These are phyloP conservation scores for Drosophila colorata DNA, from an alignment of 2,888 invertebrate genomes.

Conservation along the genomic window DNA sequence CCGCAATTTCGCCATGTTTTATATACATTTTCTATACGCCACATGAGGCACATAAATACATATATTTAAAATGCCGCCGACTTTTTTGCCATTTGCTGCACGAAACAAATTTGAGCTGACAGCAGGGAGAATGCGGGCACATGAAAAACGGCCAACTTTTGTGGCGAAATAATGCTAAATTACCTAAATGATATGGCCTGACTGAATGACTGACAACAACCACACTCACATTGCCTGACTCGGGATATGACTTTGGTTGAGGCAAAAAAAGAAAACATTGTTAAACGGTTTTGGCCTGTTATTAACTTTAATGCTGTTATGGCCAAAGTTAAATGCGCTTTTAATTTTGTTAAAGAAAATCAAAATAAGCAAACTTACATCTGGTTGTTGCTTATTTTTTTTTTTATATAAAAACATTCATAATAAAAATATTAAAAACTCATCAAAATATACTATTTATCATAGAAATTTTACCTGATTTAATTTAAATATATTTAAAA, in stretches of 20 bases:
- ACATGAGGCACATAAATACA: slow-evolving; percentile 13
- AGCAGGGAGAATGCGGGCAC: slow-evolving; percentile 10
- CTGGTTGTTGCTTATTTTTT: no score
- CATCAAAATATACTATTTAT: no score
- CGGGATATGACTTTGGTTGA: slow-evolving; percentile 16
- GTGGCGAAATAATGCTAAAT: slow-evolving; percentile 60
- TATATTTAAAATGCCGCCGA: slow-evolving; percentile 33
- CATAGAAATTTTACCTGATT: no score
- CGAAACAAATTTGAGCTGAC: slow-evolving; percentile 50
- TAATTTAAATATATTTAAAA: no score
- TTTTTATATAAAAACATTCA: no score
- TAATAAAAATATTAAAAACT: no score
- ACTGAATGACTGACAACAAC: slow-evolving; percentile 42
- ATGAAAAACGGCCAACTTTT: slow-evolving; percentile 45
- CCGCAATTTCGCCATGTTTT: slow-evolving; percentile 11
- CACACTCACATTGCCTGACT: slow-evolving; percentile 1
- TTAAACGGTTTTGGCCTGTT: slow-evolving; percentile 26
- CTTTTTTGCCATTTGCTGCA: slow-evolving; percentile 54
- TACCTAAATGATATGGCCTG: slow-evolving; percentile 51
- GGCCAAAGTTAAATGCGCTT: slow-evolving; percentile 45
- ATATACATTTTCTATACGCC: slow-evolving; percentile 4
- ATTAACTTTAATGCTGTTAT: slow-evolving; percentile 31
- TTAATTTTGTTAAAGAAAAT: slow-evolving; percentile 10
- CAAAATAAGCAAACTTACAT: no score
- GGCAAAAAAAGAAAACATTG: slow-evolving; percentile 29